phyloP scores from a whole-genome alignment of 2,888 invertebrate genomes.

The Noctua fimbriata region DNA sequence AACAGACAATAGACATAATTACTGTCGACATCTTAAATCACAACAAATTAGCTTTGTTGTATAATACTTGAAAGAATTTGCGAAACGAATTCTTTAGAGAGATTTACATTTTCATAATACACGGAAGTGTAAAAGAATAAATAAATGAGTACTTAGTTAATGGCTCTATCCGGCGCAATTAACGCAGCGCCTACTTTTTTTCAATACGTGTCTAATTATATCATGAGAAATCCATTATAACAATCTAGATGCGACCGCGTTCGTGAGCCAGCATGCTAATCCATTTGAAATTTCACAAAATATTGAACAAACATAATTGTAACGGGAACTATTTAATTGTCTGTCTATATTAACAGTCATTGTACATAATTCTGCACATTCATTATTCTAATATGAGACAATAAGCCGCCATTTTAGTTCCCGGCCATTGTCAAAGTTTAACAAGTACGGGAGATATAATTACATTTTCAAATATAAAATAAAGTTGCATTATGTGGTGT shows the following conservation, averaged over 20 bases:
- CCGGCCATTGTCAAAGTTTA: conserved; percentile 87
- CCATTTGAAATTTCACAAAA: conserved; percentile 74
- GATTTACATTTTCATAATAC: conserved; percentile 61
- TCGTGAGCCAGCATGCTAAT: conserved; percentile 70
- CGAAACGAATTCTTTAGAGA: conserved; percentile 44
- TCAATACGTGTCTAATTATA: conserved; percentile 81
- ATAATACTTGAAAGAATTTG: conserved; percentile 53
- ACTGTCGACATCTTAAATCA: conserved; percentile 45
- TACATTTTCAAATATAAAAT: conserved; percentile 86
- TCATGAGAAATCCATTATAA: conserved; percentile 78
- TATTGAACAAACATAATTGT: conserved; percentile 86
- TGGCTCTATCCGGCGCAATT: conserved; percentile 71
- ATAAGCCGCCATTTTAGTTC: conserved; percentile 84
- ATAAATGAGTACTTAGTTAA: conserved; percentile 67
- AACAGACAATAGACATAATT: conserved; percentile 60
- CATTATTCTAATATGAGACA: conserved; percentile 85
- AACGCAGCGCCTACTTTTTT: conserved; percentile 76
- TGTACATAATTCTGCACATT: conserved; percentile 80
- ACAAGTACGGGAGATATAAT: conserved; percentile 84
- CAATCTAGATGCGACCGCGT: conserved; percentile 72
- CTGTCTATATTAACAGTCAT: conserved; percentile 78
- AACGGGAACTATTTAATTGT: conserved; percentile 75
- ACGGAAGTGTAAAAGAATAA: conserved; percentile 66
- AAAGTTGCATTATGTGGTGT: conserved; percentile 81
- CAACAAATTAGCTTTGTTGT: conserved; percentile 52